Conservation (phyloP, 2,888 invertebrate genomes). For the Hecatera dysodea region DNA sequence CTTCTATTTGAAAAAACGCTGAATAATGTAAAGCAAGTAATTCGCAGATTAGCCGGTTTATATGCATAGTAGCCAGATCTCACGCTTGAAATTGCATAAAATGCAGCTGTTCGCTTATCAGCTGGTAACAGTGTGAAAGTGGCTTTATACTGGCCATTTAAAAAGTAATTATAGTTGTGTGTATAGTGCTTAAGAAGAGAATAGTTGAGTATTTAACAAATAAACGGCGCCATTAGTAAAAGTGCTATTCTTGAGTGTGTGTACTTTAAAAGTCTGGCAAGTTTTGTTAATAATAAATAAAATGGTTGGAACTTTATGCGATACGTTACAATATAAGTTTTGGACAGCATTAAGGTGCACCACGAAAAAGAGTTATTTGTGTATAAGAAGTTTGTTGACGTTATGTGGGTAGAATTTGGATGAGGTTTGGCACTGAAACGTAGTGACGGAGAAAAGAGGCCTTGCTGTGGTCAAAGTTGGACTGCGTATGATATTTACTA, state of each 20-base stretch:
- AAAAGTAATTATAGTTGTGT: constrained; percentile 48
- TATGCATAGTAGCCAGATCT: constrained; percentile 36
- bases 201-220: constrained; percentile 26
- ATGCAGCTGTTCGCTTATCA: constrained; percentile 45
- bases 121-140: constrained; percentile 36
- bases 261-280: constrained; percentile 38
- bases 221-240: constrained; percentile 25
- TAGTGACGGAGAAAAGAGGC: too few species aligned
- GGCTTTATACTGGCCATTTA: constrained; percentile 39
- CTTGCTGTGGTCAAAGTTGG: too few species aligned
- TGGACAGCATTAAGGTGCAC: constrained; percentile 1
- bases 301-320: background rate
- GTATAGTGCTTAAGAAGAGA: constrained; percentile 24
- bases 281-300: constrained; percentile 26
- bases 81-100: constrained; percentile 38
- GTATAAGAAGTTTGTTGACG: background rate
- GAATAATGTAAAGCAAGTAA: constrained; percentile 23
- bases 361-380: background rate
- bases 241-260: constrained; percentile 23
- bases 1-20: constrained; percentile 18
- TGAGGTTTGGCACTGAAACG: background rate
- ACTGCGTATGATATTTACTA: too few species aligned
- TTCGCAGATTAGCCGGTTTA: constrained; percentile 11
- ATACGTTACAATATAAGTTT: background rate
- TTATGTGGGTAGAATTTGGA: background rate